Conservation (phyloP, 2,113 vertebrate species). For the Oreotragus oreotragus region DNA sequence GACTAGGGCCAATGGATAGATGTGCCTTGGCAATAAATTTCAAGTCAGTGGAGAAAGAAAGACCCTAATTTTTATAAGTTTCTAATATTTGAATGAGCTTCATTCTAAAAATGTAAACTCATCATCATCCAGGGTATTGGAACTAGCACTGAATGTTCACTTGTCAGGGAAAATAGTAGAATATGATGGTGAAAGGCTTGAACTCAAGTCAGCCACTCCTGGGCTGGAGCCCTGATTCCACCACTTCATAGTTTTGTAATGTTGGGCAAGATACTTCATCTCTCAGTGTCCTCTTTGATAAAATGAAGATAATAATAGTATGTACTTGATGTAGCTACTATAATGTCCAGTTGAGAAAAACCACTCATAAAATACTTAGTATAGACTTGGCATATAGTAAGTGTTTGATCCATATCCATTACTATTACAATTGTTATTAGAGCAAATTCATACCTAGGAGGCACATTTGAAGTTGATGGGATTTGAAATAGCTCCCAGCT, state of each 20-base stretch:
- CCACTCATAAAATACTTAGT: neutral
- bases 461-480: neutral
- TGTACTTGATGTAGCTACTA: neutral
- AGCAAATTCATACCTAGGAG: neutral
- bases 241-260: neutral
- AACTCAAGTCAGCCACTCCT: neutral
- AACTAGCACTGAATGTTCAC: neutral
- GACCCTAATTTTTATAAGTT: neutral
- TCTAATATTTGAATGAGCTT: neutral
- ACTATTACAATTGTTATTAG: neutral
- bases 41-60: neutral
- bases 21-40: neutral
- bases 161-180: neutral
- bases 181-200: neutral
- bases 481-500: neutral
- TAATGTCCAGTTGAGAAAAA: neutral
- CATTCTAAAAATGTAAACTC: neutral
- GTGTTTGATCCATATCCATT: neutral
- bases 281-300: neutral
- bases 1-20: neutral
- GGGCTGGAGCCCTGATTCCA: neutral
- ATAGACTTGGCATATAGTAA: neutral
- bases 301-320: neutral
- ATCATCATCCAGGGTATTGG: neutral
- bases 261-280: neutral